Percentiles rank a stretch among this genome's conserved stretches.
Evolutionary conservation across 64 coral and sea anemone species (phyloP).

Genomic region (Pachyseris speciosa): DNA sequence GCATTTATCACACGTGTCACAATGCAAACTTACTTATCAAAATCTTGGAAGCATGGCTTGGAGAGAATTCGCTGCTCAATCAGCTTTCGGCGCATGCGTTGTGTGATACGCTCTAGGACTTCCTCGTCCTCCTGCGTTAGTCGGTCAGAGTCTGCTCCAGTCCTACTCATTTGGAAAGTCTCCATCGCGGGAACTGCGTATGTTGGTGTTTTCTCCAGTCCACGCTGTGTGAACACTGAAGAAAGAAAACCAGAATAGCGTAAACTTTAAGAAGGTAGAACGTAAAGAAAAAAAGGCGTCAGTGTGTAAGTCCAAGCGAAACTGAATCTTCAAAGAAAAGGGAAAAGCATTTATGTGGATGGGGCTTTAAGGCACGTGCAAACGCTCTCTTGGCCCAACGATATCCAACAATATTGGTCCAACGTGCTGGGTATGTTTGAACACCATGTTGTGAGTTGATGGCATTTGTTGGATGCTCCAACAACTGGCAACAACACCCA

Average conservation of each 20-base stretch:
- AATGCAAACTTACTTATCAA: conserved; percentile 90
- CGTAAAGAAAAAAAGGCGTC: not conserved
- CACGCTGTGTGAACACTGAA: conserved; percentile 87
- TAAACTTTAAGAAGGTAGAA: not conserved
- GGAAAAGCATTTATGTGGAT: too few species aligned
- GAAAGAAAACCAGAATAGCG: not conserved
- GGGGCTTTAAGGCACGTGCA: too few species aligned
- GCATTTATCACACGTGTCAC: too few species aligned
- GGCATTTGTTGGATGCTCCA: too few species aligned
- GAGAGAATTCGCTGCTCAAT: conserved; percentile 84
- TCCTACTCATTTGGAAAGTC: conserved; percentile 85
- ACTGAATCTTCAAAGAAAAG: too few species aligned
- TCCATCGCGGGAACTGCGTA: conserved; percentile 84
- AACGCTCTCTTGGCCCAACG: too few species aligned
- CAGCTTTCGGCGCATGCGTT: conserved; percentile 79
- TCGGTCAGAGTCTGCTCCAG: conserved; percentile 77
- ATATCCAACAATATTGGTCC: too few species aligned
- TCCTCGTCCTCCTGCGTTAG: conserved; percentile 38
- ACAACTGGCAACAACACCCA: too few species aligned
- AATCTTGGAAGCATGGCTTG: conserved; percentile 97
- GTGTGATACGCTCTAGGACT: conserved; percentile 76
- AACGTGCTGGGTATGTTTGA: too few species aligned
- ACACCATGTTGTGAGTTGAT: too few species aligned
- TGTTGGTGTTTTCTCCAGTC: conserved; percentile 84
- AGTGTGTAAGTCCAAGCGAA: not conserved